These are phyloP conservation scores for Allophyes oxyacanthae DNA, from an alignment of 2,888 invertebrate species.

Conservation along the genomic window DNA sequence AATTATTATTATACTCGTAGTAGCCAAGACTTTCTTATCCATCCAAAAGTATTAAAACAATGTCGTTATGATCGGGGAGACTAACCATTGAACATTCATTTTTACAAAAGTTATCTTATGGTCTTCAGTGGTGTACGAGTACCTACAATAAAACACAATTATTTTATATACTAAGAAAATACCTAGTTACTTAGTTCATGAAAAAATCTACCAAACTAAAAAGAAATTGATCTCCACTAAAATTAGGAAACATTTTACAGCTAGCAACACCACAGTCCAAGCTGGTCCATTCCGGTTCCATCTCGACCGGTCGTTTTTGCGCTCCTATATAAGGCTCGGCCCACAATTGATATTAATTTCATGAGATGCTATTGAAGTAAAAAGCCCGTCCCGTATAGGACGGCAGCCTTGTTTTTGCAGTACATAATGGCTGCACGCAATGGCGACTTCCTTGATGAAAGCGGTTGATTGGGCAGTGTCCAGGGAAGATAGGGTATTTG, in stretches of 20 bases:
- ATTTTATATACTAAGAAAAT: too few relatives aligned
- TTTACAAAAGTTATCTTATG: too few relatives aligned
- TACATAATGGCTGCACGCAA: slow-evolving; percentile 30
- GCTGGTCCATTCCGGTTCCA: slow-evolving; percentile 42
- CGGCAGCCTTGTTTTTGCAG: slow-evolving; percentile 43
- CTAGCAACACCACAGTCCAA: slow-evolving; percentile 24
- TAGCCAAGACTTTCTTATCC: too few relatives aligned
- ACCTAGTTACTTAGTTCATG: too few relatives aligned
- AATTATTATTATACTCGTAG: too few relatives aligned
- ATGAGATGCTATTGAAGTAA: slow-evolving; percentile 73
- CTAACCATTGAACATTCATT: too few relatives aligned
- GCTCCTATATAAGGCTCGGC: slow-evolving; percentile 64
- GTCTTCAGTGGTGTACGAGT: too few relatives aligned
- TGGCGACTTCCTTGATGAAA: slow-evolving; percentile 42
- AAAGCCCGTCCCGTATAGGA: slow-evolving; percentile 57
- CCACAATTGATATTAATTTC: slow-evolving; percentile 84
- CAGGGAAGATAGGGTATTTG: slow-evolving; percentile 32
- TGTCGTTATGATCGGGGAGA: too few relatives aligned
- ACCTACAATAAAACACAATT: too few relatives aligned
- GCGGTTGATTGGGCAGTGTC: slow-evolving; percentile 46
- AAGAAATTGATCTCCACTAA: not conserved
- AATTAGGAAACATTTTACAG: slow-evolving; percentile 2
- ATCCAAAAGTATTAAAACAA: too few relatives aligned
- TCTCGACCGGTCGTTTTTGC: slow-evolving; percentile 50
- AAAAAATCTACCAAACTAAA: too few relatives aligned